Evolutionary conservation across 1,140 invertebrate species (phyloP), one percentile per base, ranked within the genome.

Genomic region (Popillia japonica): DNA sequence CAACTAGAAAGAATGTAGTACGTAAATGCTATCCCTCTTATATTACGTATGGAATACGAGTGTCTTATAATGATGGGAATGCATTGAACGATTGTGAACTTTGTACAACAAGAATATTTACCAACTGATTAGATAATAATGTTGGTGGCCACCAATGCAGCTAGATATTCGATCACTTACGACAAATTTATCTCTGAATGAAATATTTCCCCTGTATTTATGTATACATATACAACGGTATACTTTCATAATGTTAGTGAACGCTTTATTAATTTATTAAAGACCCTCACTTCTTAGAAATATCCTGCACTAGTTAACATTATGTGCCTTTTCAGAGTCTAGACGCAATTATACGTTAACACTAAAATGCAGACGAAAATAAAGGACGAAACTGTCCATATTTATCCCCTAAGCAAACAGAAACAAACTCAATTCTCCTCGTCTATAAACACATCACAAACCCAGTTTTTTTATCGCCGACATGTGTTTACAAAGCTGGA

Each of bases 361-460:
- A 17, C 2, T 2, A 17, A 17, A 10, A 0, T 7, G 44, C 8
- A 7, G 27, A 22, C 27, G 22, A 3, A 10, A 22, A 10, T 27
- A 10, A 68, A 68, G 61, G 14, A 11, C 20, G 22, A 23, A 68
- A 34, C 61, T 68, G 11, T 10, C 7, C 20, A 10, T 20, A 22
- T 68, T 68, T 7, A 22, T 68, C 27, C 20, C 4, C 22, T 8
- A 23, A 68, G 7, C 7, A 11, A 68, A 34, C 22, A 22, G 61
- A 68, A 68, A 68, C 61, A 68, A 68, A 68, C 61, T 22, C 61
- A 68, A 64, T 64, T 23, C 61, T 2, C 17, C 4, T 68, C 27
- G 4, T 34, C 27, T 34, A 17, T 68, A 68, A 68, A 68, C 61
- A 68, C 61, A 68, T 68, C 61, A 23, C 61, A 10, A 17, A 27